phyloP scores from a whole-genome alignment of 1,140 invertebrate genomes.

The Drosophila obscura region DNA sequence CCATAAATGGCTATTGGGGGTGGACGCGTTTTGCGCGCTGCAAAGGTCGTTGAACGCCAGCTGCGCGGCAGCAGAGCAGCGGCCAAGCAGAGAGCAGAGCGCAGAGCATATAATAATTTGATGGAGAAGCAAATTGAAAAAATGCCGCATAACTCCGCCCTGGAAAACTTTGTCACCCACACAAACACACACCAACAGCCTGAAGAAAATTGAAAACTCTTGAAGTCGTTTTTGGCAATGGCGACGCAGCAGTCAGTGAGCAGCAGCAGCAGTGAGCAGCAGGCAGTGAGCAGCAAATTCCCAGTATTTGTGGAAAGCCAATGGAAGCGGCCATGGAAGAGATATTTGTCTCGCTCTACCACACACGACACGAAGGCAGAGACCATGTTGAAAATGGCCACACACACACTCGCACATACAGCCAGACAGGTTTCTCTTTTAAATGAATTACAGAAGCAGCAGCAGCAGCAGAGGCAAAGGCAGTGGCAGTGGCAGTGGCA shows the following conservation, averaged over 20 bases:
- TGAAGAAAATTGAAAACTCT: constrained; percentile 79
- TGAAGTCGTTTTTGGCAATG: constrained; percentile 76
- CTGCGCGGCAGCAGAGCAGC: constrained; percentile 31
- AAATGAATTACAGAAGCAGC: constrained; percentile 45
- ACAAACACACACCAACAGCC: not conserved
- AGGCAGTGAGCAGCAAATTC: constrained; percentile 41
- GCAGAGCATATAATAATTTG: constrained; percentile 76
- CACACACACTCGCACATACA: constrained; percentile 6
- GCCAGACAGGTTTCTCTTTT: constrained; percentile 42
- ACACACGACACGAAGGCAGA: constrained; percentile 9
- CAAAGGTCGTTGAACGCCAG: constrained; percentile 3
- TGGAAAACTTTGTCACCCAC: constrained; percentile 57
- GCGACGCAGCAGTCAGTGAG: constrained; percentile 39
- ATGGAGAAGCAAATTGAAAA: constrained; percentile 81
- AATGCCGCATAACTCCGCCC: constrained; percentile 83
- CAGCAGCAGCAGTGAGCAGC: not conserved
- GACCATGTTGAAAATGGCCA: constrained; percentile 75
- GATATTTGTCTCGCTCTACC: constrained; percentile 61
- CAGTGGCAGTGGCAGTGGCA: not conserved
- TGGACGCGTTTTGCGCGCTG: not conserved
- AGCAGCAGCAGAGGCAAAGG: constrained; percentile 12
- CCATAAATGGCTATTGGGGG: constrained; percentile 68
- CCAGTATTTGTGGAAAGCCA: constrained; percentile 67
- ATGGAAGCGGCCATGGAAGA: constrained; percentile 44
- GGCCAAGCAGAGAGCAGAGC: constrained; percentile 11